Conservation (phyloP, 2,888 invertebrate species). For the Eilema sororculum region DNA sequence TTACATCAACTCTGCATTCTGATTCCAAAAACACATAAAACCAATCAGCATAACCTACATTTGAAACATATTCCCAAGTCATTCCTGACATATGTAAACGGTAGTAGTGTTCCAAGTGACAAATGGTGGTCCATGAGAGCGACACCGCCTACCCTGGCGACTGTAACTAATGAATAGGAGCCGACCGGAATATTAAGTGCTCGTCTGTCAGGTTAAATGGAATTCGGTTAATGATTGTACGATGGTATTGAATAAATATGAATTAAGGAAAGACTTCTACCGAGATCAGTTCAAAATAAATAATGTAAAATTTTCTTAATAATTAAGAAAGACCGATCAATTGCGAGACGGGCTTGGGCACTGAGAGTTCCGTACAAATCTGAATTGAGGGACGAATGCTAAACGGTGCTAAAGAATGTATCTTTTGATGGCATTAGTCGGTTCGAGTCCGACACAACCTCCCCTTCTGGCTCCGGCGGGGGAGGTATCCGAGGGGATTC, state of each 20-base stretch:
- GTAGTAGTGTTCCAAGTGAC: conserved; percentile 17
- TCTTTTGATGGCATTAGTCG: no score
- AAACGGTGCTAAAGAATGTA: no score
- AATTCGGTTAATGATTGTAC: conserved; percentile 17
- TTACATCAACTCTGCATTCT: no score
- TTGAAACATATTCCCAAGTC: background rate
- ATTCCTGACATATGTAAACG: conserved; percentile 15
- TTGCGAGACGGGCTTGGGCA: no score
- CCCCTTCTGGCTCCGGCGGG: no score
- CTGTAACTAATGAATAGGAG: conserved; percentile 26
- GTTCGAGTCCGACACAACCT: no score
- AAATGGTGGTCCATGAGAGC: conserved; percentile 18
- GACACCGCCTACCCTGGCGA: conserved; percentile 16
- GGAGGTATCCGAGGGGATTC: no score
- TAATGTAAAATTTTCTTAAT: no score
- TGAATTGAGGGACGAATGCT: no score
- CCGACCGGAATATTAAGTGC: conserved; percentile 24
- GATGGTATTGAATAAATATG: conserved; percentile 8
- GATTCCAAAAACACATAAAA: background rate
- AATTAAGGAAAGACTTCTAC: background rate
- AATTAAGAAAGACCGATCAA: no score
- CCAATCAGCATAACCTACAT: background rate
- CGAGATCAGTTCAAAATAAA: background rate
- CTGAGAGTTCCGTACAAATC: no score
- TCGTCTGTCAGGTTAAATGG: conserved; percentile 21